Conservation (phyloP, 2,113 vertebrate species). For the Grammomys surdaster region DNA sequence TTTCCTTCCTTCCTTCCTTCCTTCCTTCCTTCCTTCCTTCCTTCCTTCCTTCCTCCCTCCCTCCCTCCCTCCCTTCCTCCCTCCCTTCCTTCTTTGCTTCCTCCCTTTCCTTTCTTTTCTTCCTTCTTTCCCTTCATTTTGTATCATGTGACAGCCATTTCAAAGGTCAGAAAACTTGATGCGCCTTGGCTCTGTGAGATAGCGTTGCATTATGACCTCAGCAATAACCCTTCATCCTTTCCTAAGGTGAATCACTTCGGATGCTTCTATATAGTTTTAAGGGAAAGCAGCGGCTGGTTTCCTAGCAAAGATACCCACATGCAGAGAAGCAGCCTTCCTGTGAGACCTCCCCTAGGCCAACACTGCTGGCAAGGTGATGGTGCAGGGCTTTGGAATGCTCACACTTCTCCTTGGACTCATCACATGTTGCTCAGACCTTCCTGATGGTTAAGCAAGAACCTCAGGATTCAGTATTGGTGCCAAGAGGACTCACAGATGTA, state of each 20-base stretch:
- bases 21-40: rapidly evolving
- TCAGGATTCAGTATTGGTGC: conserved; percentile 22
- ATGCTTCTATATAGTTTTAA: neutral
- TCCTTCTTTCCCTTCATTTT: neutral
- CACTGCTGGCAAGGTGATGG: neutral
- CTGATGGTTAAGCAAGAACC: conserved; percentile 9
- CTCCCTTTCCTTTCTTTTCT: rapidly evolving
- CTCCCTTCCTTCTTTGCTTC: neutral
- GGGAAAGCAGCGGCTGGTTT: neutral
- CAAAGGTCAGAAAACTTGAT: neutral
- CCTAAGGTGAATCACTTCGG: neutral
- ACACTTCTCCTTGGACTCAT: neutral
- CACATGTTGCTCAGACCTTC: conserved; percentile 11
- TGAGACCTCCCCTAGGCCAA: conserved; percentile 39
- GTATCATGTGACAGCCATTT: neutral
- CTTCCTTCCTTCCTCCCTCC: rapidly evolving
- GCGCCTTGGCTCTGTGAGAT: conserved; percentile 7
- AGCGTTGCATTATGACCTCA: neutral
- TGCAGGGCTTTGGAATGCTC: neutral
- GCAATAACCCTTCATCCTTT: neutral
- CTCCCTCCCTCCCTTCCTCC: neutral
- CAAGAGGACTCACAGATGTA: neutral
- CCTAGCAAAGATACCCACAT: conserved; percentile 2
- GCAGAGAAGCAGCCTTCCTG: neutral
- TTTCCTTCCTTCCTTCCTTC: neutral